These are phyloP conservation scores for Arctia plantaginis DNA, from an alignment of 2,888 invertebrate genomes.

Conservation along the genomic window DNA sequence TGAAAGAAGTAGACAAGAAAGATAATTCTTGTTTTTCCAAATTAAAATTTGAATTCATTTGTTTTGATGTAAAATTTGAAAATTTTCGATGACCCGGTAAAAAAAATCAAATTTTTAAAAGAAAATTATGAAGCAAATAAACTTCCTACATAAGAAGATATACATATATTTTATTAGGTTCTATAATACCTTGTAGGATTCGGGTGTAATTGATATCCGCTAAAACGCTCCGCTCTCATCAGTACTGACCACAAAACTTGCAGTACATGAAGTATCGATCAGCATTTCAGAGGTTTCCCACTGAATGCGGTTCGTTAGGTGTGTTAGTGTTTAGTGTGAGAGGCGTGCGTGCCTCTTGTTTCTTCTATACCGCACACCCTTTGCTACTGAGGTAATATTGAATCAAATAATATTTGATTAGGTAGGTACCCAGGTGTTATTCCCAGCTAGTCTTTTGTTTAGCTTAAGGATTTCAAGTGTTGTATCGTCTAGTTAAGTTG, in stretches of 20 bases:
- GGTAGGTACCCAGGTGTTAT: conserved; percentile 65
- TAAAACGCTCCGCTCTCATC: conserved; percentile 23
- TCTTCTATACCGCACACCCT: conserved; percentile 54
- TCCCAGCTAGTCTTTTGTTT: conserved; percentile 64
- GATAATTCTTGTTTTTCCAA: too few relatives aligned
- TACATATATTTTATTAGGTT: not conserved
- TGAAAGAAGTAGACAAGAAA: too few relatives aligned
- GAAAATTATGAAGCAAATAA: not conserved
- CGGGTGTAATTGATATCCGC: conserved; percentile 11
- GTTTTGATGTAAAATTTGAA: too few relatives aligned
- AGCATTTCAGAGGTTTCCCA: conserved; percentile 74
- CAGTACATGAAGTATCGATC: conserved; percentile 72
- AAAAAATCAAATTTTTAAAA: too few relatives aligned
- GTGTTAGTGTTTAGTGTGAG: conserved; percentile 62
- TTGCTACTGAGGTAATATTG: conserved; percentile 68
- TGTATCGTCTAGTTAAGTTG: conserved; percentile 43
- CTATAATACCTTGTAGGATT: not conserved
- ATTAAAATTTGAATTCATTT: too few relatives aligned
- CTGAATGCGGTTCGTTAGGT: conserved; percentile 81
- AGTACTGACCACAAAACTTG: conserved; percentile 43
- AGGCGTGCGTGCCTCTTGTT: conserved; percentile 66
- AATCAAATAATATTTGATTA: conserved; percentile 79
- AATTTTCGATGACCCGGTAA: not conserved
- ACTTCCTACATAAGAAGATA: not conserved
- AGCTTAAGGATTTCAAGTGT: conserved; percentile 42